Conservation (phyloP, 2,888 invertebrate species). For the Sepioteuthis lessoniana region DNA sequence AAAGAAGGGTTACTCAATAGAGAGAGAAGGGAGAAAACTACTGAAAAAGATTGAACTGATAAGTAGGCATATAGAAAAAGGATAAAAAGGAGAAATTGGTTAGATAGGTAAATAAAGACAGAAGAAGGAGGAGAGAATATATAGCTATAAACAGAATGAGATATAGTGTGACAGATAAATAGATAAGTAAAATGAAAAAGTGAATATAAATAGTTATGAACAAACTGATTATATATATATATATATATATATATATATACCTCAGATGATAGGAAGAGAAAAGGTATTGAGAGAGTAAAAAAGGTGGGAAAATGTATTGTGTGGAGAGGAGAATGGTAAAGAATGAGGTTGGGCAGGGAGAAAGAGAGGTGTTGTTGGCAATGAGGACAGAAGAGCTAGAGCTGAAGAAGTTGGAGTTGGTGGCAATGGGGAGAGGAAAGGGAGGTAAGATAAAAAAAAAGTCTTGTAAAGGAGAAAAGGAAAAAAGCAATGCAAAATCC, state of each 20-base stretch:
- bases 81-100: background rate
- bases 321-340: background rate
- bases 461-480: background rate
- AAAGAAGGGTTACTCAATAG: background rate
- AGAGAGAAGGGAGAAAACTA: background rate
- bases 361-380: background rate
- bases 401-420: too few relatives aligned
- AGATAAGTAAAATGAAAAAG: background rate
- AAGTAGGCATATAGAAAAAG: background rate
- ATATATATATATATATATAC: background rate
- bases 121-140: background rate
- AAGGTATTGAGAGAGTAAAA: slow-evolving; percentile 8
- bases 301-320: background rate
- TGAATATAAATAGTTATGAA: background rate
- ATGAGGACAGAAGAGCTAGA: background rate
- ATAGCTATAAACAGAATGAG: background rate
- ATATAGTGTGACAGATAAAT: background rate
- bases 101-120: background rate
- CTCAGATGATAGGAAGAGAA: background rate
- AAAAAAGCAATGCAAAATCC: slow-evolving; percentile 36
- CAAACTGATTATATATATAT: background rate
- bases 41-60: background rate
- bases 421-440: background rate
- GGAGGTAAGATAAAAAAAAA: background rate
- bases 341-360: background rate